Base-by-base conservation (phyloP, 2,113 vertebrate genomes). In the Bos indicus region DNA sequence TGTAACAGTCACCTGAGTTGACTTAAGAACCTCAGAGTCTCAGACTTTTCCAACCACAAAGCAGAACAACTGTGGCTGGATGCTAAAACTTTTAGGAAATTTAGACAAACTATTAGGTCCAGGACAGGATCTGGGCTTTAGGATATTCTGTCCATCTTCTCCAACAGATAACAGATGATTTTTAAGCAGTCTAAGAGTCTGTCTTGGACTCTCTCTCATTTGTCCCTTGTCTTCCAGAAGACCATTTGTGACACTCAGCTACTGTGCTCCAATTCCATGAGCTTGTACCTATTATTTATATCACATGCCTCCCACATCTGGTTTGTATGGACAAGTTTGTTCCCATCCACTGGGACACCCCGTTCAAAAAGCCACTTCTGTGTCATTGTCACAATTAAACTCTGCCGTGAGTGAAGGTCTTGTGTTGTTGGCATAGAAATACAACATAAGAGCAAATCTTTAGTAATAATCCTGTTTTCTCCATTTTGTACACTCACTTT, bases 231-330 rank as follows among this genome's bases (percentile, higher is more conserved):
- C 52, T 52, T 7, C 2, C 2, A 33, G 21, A 5, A 36, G 6
- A 10, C 56, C 12, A 6, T 56, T 46, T 17, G 0, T 11, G 64
- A 9, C 25, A 33, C 30, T 36, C 11, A 40, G 87, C 25, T 1
- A 5, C 7, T 33, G 33, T 6, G 64, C 1, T 17, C 4, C 33
- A 12, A 2, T 3, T 10, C 48, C 36, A 25, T 0, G 5, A 6
- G 12, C 21, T 51, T 33, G 4, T 2, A 0, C 6, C 48, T 51
- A 10, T 17, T 48, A 0, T 8, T 56, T 56, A n/a, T 19, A 30
- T 33, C 26, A 51, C 11, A 0, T 4, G 0, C 11, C 21, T 9
- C 56, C 43, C 56, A 7, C 1, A 13, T 3, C 51, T 13, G 0
- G 26, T 57, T 14, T 40, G 1, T 6, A 1, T 0, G 3, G 14